These are phyloP conservation scores for Corapipo altera DNA, from an alignment of 2,113 vertebrate genomes.

Conservation along the genomic window DNA sequence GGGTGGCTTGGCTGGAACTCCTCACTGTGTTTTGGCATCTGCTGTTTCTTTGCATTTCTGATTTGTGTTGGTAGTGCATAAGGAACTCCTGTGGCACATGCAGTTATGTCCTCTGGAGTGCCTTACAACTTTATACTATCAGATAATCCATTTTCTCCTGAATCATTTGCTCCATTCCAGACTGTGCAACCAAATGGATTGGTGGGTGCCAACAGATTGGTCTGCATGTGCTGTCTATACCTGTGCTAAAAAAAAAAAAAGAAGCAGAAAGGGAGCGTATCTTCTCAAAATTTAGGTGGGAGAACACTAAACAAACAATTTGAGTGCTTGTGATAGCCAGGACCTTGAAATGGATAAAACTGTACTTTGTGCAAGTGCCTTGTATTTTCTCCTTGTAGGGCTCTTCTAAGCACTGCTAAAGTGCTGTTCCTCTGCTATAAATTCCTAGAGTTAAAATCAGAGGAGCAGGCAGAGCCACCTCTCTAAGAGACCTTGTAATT, in stretches of 20 bases:
- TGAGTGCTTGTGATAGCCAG: background rate
- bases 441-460: slow-evolving; percentile 29
- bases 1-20: background rate
- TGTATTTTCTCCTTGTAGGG: background rate
- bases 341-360: background rate
- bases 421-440: slow-evolving; percentile 32
- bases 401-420: background rate
- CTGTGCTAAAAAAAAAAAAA: background rate
- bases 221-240: background rate
- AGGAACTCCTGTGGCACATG: background rate
- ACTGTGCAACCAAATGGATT: background rate
- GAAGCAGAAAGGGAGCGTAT: accelerated
- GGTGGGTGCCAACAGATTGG: background rate
- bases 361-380: background rate
- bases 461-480: slow-evolving; percentile 8
- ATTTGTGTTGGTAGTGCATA: accelerated
- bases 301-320: background rate
- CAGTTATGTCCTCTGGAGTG: background rate
- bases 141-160: background rate
- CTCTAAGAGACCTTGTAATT: slow-evolving; percentile 67
- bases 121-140: background rate
- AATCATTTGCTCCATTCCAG: background rate
- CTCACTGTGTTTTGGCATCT: accelerated
- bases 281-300: background rate
- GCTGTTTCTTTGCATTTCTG: background rate